These are phyloP conservation scores for Microtus montanus DNA, from an alignment of 2,113 vertebrate genomes.

Conservation along the genomic window DNA sequence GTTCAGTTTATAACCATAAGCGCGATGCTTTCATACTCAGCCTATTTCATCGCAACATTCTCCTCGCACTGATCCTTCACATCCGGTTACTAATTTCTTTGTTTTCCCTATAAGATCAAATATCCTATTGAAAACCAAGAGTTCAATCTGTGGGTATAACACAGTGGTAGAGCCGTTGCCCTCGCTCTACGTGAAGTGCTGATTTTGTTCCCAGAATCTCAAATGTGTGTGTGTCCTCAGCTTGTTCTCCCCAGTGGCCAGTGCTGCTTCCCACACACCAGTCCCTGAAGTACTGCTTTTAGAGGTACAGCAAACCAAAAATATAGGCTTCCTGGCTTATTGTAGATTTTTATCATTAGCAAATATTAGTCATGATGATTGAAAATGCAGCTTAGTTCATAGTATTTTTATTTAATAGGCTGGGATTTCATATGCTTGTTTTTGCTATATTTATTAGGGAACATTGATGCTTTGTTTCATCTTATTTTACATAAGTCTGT, in stretches of 20 bases:
- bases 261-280: not conserved
- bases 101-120: constrained; percentile 13
- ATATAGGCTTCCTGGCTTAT: not conserved
- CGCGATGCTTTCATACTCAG: not conserved
- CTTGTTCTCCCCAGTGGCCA: not conserved
- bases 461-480: not conserved
- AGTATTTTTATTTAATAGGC: constrained; percentile 41
- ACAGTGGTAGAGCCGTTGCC: not conserved
- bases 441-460: constrained; percentile 7
- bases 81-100: constrained; percentile 49
- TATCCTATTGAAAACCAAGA: not conserved
- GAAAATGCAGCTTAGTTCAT: not conserved
- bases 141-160: not conserved
- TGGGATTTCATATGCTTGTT: constrained; percentile 15
- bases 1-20: not conserved
- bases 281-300: not conserved
- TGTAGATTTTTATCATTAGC: not conserved
- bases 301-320: constrained; percentile 15
- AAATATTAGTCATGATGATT: constrained; percentile 3
- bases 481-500: constrained; percentile 37
- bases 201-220: not conserved
- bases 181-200: not conserved
- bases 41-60: not conserved
- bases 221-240: not conserved
- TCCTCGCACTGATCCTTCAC: constrained; percentile 6